phyloP scores from a whole-genome alignment of 2,888 invertebrate species.

The Eretmocerus hayati region DNA sequence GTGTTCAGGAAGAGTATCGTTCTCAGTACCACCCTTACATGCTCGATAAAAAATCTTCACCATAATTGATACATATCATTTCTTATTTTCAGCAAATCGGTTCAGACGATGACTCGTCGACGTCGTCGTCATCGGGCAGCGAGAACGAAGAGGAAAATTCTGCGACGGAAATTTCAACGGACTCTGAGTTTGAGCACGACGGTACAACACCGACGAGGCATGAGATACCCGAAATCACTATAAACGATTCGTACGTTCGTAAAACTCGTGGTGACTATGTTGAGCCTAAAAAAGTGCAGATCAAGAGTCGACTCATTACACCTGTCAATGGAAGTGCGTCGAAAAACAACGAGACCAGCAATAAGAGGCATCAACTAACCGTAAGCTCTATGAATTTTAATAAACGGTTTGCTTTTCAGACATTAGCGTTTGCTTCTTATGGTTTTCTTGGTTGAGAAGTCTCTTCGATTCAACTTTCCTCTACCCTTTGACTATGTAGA shows the following conservation, averaged over 20 bases:
- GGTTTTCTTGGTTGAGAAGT: no score
- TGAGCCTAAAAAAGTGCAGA: constrained; percentile 57
- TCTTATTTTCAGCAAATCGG: constrained; percentile 52
- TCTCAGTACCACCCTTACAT: no score
- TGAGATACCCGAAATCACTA: constrained; percentile 69
- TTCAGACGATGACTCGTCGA: constrained; percentile 47
- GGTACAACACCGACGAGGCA: constrained; percentile 61
- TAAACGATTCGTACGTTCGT: constrained; percentile 59
- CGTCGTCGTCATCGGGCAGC: constrained; percentile 32
- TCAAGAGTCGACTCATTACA: constrained; percentile 49
- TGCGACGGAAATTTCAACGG: constrained; percentile 86
- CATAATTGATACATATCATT: constrained; percentile 8
- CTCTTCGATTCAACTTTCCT: no score
- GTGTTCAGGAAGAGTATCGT: no score
- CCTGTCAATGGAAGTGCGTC: constrained; percentile 44
- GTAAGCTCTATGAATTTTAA: no score
- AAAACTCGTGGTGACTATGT: constrained; percentile 49
- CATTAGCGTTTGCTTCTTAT: background rate
- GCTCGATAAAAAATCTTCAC: no score
- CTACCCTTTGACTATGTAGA: no score
- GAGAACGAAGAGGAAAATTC: constrained; percentile 70
- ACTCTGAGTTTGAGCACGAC: constrained; percentile 86
- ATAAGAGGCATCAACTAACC: constrained; percentile 8
- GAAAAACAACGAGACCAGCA: constrained; percentile 11
- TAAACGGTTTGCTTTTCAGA: no score